Base-by-base conservation (phyloP, 1,140 invertebrate genomes). In the Dryas iulia region DNA sequence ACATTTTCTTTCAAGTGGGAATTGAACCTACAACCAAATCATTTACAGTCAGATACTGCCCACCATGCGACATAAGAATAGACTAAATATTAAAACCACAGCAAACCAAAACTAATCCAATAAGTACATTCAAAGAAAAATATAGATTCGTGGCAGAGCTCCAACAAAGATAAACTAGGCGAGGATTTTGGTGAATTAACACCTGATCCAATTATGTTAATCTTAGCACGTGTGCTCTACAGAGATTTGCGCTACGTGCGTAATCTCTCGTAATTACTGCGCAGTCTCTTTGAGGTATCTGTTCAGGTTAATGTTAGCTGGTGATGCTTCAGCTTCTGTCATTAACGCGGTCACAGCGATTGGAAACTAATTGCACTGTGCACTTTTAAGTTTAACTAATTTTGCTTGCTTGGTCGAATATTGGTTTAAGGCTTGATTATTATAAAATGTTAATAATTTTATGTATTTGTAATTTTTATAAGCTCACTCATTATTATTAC, bases 181-280 rank as follows among this genome's bases (percentile, higher is more conserved):
- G 23, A 64, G 67, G 68, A 65, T 70, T 70, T 70, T 63, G 62
- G 69, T 71, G 53, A 71, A 71, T 71, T 71, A 71, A 71, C 69
- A 71, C 69, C 69, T 71, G 63, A 66, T 71, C 69, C 69, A 71
- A 71, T 71, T 71, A 71, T 71, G 69, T 71, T 71, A 71, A 71
- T 71, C 69, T 70, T 26, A 59, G 58, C 57, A 71, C 63, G 63
- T 71, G 69, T 71, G 69, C 62, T 52, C 69, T 28, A 39, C 31
- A 21, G 69, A 65, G 58, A 66, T 66, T 66, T 66, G 68, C 59
- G 28, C 61, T 70, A 70, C 62, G 68, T 65, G 68, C 57, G 68
- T 70, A 70, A 70, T 70, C 68, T 70, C 62, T 39, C 30, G 68
- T 65, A 70, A 70, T 65, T 70, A 70, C 62, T 65, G 68, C 61